Evolutionary conservation across 1,140 invertebrate species (phyloP), one percentile per base, ranked within the genome.

Genomic region (Drosophila setifemur): DNA sequence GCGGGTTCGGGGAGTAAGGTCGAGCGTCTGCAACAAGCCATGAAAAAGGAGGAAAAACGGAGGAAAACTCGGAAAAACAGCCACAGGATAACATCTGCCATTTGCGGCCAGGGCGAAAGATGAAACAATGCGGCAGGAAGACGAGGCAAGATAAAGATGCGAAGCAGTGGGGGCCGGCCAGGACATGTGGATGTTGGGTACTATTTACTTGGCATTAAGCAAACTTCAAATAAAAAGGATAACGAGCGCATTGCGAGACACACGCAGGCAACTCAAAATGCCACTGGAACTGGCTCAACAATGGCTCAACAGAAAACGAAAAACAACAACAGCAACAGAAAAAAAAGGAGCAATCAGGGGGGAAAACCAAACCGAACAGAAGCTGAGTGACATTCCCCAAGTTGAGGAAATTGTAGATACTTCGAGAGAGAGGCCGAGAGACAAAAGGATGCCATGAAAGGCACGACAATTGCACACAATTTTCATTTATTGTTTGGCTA

Each of bases 401-500:
- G 45, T 29, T 31, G 37, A 39, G 37, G 31, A 52, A 42, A 37
- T 28, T 57, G 28, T 26, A 28, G 35, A 58, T 61, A 61, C 57
- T 61, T 43, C 26, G 52, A 45, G 42, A 7, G 16, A 26, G 16
- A 6, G 6, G 21, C n/a, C n/a, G n/a, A n/a, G n/a, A 53, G 50
- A 37, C 31, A 40, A 68, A 47, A 26, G 33, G 29, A 12, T 31
- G 72, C 47, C 35, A 66, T 54, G 54, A 50, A 60, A 69, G 69
- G 55, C 81, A 85, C 76, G 81, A 86, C 81, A 86, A 86, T 86
- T 86, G 81, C 81, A 76, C 82, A 86, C 81, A 86, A 86, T 86
- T 86, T 86, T 86, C 81, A 86, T 86, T 86, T 86, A 86, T 86
- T 86, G 81, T 86, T 87, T 76, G 79, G 82, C 81, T 86, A 86